Evolutionary conservation across 1,140 invertebrate genomes (phyloP).

Genomic region (Drosophila insularis): DNA sequence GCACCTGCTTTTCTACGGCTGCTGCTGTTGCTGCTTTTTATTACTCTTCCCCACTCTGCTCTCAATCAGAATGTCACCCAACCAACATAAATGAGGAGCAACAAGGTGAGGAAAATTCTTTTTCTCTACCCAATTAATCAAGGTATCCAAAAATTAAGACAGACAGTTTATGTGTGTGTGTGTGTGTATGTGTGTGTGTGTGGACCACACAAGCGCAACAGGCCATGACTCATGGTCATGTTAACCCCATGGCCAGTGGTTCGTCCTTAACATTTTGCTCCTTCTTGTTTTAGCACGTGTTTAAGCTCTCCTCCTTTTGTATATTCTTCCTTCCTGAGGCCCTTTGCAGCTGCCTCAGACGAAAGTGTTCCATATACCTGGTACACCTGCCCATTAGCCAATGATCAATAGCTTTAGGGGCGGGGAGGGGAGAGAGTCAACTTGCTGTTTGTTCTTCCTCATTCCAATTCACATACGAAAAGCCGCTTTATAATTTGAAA

Average conservation of each 20-base stretch:
- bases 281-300: conserved; percentile 44
- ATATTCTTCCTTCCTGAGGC: neutral
- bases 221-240: neutral
- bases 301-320: conserved; percentile 14
- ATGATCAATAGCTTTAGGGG: conserved; percentile 44
- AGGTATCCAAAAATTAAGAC: conserved; percentile 47
- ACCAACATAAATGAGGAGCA: conserved; percentile 36
- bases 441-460: conserved; percentile 19
- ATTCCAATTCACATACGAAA: conserved; percentile 29
- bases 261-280: too few species aligned
- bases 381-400: conserved; percentile 57
- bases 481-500: conserved; percentile 72
- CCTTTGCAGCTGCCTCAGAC: conserved; percentile 33
- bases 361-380: conserved; percentile 7
- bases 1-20: conserved; percentile 43
- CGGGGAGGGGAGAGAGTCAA: conserved; percentile 8
- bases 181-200: neutral
- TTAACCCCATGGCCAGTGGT: conserved; percentile 21
- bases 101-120: conserved; percentile 40
- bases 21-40: conserved; percentile 33
- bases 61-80: conserved; percentile 75
- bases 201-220: conserved; percentile 50
- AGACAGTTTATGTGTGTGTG: neutral
- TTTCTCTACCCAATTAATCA: conserved; percentile 59
- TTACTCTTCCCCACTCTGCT: conserved; percentile 51